A percentile compares a stretch with the other conserved stretches of the same genome.
Evolutionary conservation across 2,797 vertebrate species (phyloP).

Genomic region (Glyptemys insculpta): DNA sequence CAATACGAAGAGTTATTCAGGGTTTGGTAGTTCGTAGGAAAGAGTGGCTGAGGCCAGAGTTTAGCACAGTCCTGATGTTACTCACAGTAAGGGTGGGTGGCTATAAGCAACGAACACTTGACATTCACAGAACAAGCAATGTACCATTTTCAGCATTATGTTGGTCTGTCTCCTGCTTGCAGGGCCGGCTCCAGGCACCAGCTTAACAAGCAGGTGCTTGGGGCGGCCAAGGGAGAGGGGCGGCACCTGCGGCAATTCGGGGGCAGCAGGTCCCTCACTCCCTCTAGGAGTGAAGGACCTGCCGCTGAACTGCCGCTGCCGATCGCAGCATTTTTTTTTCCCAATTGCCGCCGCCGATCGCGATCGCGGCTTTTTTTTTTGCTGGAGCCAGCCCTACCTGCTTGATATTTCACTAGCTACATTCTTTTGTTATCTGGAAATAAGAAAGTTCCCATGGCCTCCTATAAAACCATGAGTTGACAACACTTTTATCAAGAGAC

Average conservation of each 20-base stretch:
- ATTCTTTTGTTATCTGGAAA: background rate
- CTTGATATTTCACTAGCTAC: background rate
- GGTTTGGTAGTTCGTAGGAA: conserved; percentile 44
- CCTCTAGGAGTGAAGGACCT: no score
- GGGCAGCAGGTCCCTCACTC: no score
- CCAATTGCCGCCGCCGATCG: no score
- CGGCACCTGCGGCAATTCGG: no score
- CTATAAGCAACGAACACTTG: conserved; percentile 32
- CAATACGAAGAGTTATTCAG: conserved; percentile 25
- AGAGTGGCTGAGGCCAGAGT: conserved; percentile 49
- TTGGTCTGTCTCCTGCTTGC: background rate
- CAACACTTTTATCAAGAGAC: background rate
- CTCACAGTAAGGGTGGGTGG: background rate
- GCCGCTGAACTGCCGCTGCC: no score
- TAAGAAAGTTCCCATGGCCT: background rate
- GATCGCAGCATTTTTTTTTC: no score
- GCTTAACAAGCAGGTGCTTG: no score
- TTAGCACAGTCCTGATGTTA: background rate
- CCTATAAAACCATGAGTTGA: background rate
- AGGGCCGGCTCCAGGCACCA: no score
- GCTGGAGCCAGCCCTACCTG: no score
- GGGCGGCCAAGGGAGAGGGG: no score
- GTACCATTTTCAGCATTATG: background rate
- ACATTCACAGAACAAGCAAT: conserved; percentile 9
- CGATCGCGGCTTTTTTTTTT: no score